Base-by-base conservation (phyloP, 2,797 vertebrate species). In the Capromys pilorides region DNA sequence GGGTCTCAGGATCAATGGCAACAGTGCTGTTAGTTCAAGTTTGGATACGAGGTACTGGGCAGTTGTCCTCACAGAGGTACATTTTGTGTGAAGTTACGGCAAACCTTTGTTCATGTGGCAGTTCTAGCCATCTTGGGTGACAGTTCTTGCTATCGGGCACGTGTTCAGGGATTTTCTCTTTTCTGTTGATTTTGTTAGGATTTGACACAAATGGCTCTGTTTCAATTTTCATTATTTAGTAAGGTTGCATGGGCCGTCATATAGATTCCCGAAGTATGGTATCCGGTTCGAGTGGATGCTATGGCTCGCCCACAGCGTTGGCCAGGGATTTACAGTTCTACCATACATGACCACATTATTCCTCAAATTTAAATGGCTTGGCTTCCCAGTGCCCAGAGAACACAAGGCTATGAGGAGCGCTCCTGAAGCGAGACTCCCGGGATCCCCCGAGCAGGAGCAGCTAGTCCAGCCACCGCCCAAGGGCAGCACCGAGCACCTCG, bases 191-290 rank as follows among this genome's bases (percentile, higher is more conserved):
- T 66, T 75, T 21, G 6, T 66, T 39, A 59, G 49, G n/a, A 8
- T 54, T 57, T 78, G 61, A 12, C 62, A 45, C 41, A n/a, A 61
- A 41, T 64, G 49, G 41, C 78, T 28, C 21, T 18, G 49, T 7
- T 57, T 71, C 51, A 10, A 21, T 41, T 93, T 71, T 45, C 59
- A 39, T 57, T 39, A 62, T 39, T 77, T 16, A 39, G 5, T 19
- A 77, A 57, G 51, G 59, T 16, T 19, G 5, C 2, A 0, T n/a
- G 11, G 57, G 61, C 28, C 26, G 0, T 5, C 26, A 0, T 6
- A 64, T 1, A 10, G 12, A 0, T 71, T 85, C 62, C 79, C 51
- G 64, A 79, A 41, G 73, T 49, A 8, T 4, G 49, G 49, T 71
- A 73, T 61, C 8, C 18, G 10, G 21, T 78, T 82, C 22, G 31